Conservation (phyloP, 1,140 invertebrate genomes). For the Mactra quadrangularis region DNA sequence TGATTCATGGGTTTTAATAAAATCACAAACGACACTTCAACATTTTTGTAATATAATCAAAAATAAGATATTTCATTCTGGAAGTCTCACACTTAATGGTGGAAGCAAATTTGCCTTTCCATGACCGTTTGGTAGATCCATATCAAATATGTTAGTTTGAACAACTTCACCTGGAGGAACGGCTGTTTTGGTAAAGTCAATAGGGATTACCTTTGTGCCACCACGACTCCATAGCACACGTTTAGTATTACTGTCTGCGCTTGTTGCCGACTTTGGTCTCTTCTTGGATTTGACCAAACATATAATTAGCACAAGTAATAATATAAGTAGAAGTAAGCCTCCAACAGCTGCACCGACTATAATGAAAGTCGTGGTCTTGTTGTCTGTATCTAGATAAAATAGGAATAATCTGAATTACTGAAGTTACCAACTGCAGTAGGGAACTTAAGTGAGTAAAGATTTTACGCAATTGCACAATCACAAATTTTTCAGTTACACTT, state of each 20-base stretch:
- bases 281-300: conserved; percentile 9
- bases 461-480: too few relatives aligned
- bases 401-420: too few relatives aligned
- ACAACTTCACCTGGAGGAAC: conserved; percentile 29
- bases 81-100: conserved; percentile 21
- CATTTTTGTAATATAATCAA: too few relatives aligned
- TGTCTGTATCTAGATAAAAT: too few relatives aligned
- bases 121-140: conserved; percentile 10
- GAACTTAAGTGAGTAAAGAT: too few relatives aligned
- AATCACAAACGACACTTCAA: too few relatives aligned
- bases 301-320: neutral
- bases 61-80: too few relatives aligned
- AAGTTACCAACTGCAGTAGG: too few relatives aligned
- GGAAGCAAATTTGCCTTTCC: conserved; percentile 40
- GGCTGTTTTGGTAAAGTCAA: neutral
- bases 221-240: conserved; percentile 16
- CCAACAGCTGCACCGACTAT: conserved; percentile 12
- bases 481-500: too few relatives aligned
- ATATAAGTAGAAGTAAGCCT: neutral
- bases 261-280: neutral
- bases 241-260: neutral
- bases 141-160: conserved; percentile 47
- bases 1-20: too few relatives aligned
- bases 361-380: neutral
- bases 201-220: neutral